A percentile compares a stretch with the other conserved stretches of the same genome.
Evolutionary conservation across 2,113 vertebrate genomes (phyloP).

Genomic region (Eidolon helvum): DNA sequence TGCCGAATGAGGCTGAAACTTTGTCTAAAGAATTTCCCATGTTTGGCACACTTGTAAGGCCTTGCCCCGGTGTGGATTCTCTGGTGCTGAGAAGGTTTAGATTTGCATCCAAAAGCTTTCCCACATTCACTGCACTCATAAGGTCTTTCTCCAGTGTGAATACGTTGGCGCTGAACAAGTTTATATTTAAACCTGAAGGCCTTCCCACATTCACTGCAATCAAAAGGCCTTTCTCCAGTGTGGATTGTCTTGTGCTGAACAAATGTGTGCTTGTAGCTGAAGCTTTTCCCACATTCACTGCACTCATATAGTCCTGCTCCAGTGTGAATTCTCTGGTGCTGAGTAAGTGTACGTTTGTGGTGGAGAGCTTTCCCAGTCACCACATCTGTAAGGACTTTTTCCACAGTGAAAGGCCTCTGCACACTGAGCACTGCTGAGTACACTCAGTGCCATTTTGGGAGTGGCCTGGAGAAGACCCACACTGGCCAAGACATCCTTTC

Average conservation of each 20-base stretch:
- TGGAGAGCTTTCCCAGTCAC: neutral
- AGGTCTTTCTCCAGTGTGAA: neutral
- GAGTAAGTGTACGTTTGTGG: neutral
- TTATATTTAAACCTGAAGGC: neutral
- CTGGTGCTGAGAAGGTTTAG: neutral
- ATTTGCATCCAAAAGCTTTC: neutral
- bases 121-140: neutral
- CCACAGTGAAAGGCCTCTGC: neutral
- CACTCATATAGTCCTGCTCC: neutral
- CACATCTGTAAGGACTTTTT: neutral
- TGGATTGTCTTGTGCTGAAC: neutral
- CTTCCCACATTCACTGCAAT: neutral
- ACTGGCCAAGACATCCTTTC: neutral
- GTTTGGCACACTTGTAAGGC: neutral
- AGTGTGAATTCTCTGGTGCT: neutral
- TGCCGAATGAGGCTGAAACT: neutral
- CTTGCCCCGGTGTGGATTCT: neutral
- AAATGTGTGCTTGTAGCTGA: neutral
- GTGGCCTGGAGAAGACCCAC: neutral
- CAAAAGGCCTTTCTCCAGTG: neutral
- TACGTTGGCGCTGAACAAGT: neutral
- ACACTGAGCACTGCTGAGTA: neutral
- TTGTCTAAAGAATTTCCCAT: neutral
- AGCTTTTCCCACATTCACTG: neutral
- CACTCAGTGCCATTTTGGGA: neutral